These are phyloP conservation scores for Dorcus parallelipipedus DNA, from an alignment of 2,888 invertebrate species.

Conservation along the genomic window DNA sequence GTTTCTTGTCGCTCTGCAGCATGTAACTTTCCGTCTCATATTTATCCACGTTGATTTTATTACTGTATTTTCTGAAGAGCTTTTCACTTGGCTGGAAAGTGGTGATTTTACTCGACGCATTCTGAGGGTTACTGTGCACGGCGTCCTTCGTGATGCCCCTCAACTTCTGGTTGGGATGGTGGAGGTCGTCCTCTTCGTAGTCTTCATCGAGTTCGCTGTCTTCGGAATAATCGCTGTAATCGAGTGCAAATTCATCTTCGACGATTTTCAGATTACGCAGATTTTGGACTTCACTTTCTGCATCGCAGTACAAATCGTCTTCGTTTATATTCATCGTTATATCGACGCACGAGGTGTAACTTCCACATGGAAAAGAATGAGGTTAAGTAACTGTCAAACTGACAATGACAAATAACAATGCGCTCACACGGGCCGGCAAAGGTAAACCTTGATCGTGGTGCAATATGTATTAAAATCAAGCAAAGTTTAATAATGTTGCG, in stretches of 20 bases:
- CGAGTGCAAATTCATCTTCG: background rate
- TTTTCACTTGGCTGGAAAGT: constrained; percentile 80
- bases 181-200: constrained; percentile 12
- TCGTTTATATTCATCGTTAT: constrained; percentile 24
- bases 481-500: too few relatives aligned
- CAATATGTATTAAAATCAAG: too few relatives aligned
- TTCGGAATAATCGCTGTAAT: constrained; percentile 14
- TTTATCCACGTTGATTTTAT: constrained; percentile 81
- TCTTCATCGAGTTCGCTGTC: constrained; percentile 26
- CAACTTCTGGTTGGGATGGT: constrained; percentile 14
- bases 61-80: constrained; percentile 70
- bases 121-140: constrained; percentile 34
- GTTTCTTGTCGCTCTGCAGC: constrained; percentile 64
- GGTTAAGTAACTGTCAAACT: too few relatives aligned
- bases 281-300: constrained; percentile 15
- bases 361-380: too few relatives aligned
- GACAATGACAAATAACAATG: too few relatives aligned
- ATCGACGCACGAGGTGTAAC: too few relatives aligned
- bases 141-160: constrained; percentile 8
- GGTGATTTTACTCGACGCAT: constrained; percentile 46
- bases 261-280: background rate
- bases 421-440: too few relatives aligned
- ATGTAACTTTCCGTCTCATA: constrained; percentile 77
- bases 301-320: constrained; percentile 51
- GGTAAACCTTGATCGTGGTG: too few relatives aligned